Conservation (phyloP, 2,888 invertebrate species). For the Ligdia adustata region DNA sequence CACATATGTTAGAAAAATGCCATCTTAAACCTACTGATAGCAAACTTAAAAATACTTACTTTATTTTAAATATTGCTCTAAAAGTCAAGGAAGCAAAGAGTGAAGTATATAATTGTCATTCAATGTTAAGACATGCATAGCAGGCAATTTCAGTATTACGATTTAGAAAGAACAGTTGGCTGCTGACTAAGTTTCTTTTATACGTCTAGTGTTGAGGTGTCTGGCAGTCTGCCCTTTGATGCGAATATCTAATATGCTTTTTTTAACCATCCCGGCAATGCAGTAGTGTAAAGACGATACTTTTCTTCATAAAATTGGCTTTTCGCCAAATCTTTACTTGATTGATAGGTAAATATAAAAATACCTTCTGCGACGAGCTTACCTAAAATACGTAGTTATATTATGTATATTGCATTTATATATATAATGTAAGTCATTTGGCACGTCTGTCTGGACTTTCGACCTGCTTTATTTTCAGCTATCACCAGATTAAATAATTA, state of each 20-base stretch:
- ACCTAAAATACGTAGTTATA: background rate
- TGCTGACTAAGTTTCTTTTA: no score
- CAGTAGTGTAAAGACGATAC: conserved; percentile 14
- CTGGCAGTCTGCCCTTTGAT: conserved; percentile 5
- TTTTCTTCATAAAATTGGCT: conserved; percentile 18
- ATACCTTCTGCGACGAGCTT: conserved; percentile 7
- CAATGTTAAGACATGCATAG: no score
- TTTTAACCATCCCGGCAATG: conserved; percentile 4
- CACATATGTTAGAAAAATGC: no score
- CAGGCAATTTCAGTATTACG: no score
- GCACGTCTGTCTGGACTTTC: conserved; percentile 6
- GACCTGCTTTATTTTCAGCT: conserved; percentile 5
- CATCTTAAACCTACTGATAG: no score
- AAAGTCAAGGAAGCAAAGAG: no score
- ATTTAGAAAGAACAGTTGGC: no score
- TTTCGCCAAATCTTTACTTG: conserved; percentile 14
- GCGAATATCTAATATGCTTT: background rate
- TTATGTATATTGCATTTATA: no score
- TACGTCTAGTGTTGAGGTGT: no score
- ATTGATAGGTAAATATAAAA: conserved; percentile 18
- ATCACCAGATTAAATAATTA: background rate
- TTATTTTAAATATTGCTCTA: no score
- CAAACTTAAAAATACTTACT: no score
- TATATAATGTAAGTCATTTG: conserved; percentile 8
- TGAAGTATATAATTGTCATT: no score